phyloP scores from a whole-genome alignment of 2,797 vertebrate genomes.

The Chloroceryle inda region DNA sequence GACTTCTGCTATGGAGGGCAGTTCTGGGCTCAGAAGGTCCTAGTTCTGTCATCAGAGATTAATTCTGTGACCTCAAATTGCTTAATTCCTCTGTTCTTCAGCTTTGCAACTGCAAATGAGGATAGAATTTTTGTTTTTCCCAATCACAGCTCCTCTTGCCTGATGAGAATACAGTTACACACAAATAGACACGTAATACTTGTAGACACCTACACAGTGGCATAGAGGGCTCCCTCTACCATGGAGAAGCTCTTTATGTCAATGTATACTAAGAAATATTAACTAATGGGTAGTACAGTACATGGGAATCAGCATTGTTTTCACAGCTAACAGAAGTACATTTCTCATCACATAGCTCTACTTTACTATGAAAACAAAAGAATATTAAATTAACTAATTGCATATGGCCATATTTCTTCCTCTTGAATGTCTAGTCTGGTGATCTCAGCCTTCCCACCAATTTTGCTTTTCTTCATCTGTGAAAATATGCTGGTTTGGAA shows the following conservation, averaged over 20 bases:
- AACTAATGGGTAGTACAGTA: background rate
- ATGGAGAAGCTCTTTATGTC: accelerated
- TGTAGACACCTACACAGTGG: background rate
- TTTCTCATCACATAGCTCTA: background rate
- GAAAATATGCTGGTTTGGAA: background rate
- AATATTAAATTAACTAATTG: background rate
- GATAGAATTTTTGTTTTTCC: background rate
- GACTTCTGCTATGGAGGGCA: background rate
- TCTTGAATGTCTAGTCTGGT: background rate
- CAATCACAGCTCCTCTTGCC: background rate
- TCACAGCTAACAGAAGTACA: background rate
- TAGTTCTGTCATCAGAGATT: background rate
- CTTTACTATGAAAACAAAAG: background rate
- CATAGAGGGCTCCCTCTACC: background rate
- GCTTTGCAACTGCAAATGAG: background rate
- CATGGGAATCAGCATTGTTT: background rate
- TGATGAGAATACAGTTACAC: background rate
- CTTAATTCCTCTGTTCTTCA: background rate
- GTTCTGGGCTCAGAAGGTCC: background rate
- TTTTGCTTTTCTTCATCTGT: background rate
- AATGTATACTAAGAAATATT: background rate
- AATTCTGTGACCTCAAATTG: background rate
- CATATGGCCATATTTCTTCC: background rate
- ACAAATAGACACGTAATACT: background rate
- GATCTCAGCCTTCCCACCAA: background rate